These are phyloP conservation scores for Ciona savignyi DNA, from an alignment of 23 tunicate species.

Conservation along the genomic window DNA sequence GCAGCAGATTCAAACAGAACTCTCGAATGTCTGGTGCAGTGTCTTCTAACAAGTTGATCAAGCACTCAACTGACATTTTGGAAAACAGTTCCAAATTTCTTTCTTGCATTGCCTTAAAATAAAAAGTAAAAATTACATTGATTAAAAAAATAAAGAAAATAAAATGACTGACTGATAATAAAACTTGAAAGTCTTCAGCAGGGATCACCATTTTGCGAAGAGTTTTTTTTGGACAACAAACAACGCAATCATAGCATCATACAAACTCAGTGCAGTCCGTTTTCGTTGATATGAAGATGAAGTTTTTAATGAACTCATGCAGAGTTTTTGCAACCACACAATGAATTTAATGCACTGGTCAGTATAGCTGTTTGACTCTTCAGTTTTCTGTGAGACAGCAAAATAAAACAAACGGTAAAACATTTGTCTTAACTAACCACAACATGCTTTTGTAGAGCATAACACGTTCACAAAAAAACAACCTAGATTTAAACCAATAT, in stretches of 20 bases:
- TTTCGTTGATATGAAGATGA: slow-evolving; percentile 56
- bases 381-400: not conserved
- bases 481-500: no score
- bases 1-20: slow-evolving; percentile 10
- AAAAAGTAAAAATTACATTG: not conserved
- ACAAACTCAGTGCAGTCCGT: slow-evolving; percentile 34
- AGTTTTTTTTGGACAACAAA: not conserved
- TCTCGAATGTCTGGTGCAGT: slow-evolving; percentile 36
- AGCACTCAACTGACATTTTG: not conserved
- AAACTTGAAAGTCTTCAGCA: not conserved
- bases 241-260: slow-evolving; percentile 2
- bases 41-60: slow-evolving; percentile 26
- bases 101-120: slow-evolving; percentile 2
- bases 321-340: slow-evolving; percentile 5
- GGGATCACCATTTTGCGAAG: not conserved
- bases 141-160: no score
- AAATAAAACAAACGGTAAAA: no score
- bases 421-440: no score
- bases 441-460: no score
- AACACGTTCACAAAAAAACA: no score
- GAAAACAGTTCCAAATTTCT: not conserved
- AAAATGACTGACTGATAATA: not conserved
- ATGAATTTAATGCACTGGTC: slow-evolving; percentile 8
- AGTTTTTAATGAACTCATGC: slow-evolving; percentile 11
- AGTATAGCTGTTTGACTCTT: not conserved